phyloP scores from a whole-genome alignment of 2,888 invertebrate species.

The Noctua pronuba region DNA sequence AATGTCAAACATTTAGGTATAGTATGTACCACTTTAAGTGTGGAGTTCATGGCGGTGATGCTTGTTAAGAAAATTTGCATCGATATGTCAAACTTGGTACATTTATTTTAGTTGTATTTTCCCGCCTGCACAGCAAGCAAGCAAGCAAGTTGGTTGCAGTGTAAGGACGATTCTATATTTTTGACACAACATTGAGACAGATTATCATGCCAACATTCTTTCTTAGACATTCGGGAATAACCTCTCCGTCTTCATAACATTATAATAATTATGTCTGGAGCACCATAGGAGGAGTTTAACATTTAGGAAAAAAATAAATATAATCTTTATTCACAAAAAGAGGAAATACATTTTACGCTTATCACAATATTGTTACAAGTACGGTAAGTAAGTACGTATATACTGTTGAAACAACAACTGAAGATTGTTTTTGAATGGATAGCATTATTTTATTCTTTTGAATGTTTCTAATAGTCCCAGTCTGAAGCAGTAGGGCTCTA shows the following conservation, averaged over 20 bases:
- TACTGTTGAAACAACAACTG: neutral
- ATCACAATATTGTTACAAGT: too few species aligned
- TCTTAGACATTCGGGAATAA: neutral
- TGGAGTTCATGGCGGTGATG: too few species aligned
- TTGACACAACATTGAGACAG: neutral
- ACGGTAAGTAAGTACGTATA: too few species aligned
- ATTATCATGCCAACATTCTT: neutral
- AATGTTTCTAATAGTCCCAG: neutral
- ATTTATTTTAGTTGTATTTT: too few species aligned
- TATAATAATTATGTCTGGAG: neutral
- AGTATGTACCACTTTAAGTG: too few species aligned
- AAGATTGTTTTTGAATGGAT: neutral
- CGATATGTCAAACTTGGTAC: too few species aligned
- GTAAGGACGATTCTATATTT: neutral
- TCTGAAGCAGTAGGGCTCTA: neutral
- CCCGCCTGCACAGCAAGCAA: too few species aligned
- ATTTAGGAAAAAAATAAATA: too few species aligned
- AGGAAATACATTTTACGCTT: too few species aligned
- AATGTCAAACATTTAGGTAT: neutral
- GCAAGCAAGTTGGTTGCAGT: too few species aligned
- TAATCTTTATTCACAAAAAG: too few species aligned
- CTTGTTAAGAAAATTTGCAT: too few species aligned
- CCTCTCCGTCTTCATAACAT: neutral
- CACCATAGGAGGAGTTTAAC: neutral
- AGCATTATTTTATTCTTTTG: neutral